Percentiles rank a stretch among this genome's conserved stretches.
phyloP scores from a whole-genome alignment of 2,113 vertebrate genomes.

The Oryctolagus cuniculus region DNA sequence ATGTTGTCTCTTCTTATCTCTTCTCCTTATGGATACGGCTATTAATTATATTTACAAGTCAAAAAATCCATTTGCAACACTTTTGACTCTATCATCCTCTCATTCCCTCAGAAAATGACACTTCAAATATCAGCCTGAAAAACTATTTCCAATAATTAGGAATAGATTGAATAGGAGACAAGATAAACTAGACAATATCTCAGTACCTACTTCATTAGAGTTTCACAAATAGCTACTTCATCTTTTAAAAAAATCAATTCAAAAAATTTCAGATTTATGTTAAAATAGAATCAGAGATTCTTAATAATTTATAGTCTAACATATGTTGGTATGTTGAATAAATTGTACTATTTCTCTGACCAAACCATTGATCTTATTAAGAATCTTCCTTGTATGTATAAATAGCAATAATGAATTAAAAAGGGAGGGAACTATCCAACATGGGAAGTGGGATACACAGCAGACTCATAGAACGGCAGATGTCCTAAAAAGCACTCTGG shows the following conservation, averaged over 20 bases:
- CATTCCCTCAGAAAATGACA: background rate
- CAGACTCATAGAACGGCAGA: no score
- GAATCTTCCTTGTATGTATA: background rate
- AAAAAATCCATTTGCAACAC: background rate
- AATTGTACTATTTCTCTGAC: background rate
- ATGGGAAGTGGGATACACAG: no score
- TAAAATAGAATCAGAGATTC: background rate
- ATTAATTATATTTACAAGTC: background rate
- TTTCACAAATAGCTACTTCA: background rate
- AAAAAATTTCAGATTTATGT: background rate
- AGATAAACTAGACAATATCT: background rate
- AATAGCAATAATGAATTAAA: constrained; percentile 24
- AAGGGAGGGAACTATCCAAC: no score
- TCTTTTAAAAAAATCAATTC: background rate
- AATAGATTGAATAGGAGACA: background rate
- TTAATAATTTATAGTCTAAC: background rate
- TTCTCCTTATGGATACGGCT: background rate
- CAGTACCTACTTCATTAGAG: background rate
- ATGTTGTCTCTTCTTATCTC: background rate
- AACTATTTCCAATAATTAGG: background rate
- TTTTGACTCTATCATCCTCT: background rate
- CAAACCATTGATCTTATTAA: background rate
- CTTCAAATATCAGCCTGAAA: background rate
- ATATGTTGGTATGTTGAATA: background rate
- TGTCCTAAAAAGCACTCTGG: no score